Conservation (phyloP, 2,113 vertebrate species). For the Prunella himalayana region DNA sequence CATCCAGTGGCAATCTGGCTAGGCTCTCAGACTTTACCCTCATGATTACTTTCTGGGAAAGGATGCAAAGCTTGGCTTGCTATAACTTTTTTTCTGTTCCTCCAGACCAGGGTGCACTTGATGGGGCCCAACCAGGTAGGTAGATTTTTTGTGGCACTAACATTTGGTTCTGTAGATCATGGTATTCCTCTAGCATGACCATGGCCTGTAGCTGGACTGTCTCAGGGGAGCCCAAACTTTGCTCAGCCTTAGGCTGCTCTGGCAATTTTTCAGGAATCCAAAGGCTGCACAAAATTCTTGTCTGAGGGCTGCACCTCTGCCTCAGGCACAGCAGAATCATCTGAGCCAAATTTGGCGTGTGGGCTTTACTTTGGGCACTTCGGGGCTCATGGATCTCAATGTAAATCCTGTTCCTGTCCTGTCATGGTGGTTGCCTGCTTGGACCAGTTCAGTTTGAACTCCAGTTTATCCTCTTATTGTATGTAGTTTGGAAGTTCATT, state of each 20-base stretch:
- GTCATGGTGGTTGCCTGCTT: background rate
- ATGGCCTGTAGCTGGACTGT: conserved; percentile 64
- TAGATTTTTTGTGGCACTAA: conserved; percentile 49
- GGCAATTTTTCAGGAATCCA: conserved; percentile 4
- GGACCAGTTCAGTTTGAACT: background rate
- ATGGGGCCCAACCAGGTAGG: conserved; percentile 72
- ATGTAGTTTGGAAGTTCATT: background rate
- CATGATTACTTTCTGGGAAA: background rate
- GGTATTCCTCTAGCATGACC: conserved; percentile 60
- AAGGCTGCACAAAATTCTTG: background rate
- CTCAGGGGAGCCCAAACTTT: conserved; percentile 72
- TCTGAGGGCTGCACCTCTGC: background rate
- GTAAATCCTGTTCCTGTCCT: background rate
- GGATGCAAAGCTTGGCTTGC: background rate
- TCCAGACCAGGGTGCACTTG: conserved; percentile 70
- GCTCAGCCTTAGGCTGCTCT: conserved; percentile 51
- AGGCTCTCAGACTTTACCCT: background rate
- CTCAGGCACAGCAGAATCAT: background rate
- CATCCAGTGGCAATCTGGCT: background rate
- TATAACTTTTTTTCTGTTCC: conserved; percentile 69
- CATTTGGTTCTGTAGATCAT: conserved; percentile 45
- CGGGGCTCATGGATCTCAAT: background rate
- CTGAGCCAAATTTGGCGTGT: background rate
- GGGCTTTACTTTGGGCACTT: background rate
- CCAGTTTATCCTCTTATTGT: background rate